Evolutionary conservation across 2,888 invertebrate genomes (phyloP).

Genomic region (Caenorhabditis japonica): DNA sequence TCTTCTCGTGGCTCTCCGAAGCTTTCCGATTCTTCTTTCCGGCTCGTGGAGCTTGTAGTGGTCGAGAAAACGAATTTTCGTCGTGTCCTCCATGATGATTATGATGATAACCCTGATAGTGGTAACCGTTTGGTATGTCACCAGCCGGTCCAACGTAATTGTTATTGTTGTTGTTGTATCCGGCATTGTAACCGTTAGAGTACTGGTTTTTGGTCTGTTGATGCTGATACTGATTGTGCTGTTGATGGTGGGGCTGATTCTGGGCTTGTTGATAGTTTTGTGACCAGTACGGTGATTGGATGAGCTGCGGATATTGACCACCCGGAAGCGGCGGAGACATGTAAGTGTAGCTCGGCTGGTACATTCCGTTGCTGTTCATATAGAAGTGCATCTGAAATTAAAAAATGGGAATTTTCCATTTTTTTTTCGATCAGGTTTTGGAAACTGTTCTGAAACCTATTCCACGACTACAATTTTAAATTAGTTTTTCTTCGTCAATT

Average conservation of each 20-base stretch:
- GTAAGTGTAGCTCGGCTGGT: neutral
- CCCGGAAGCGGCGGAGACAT: neutral
- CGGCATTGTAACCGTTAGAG: constrained; percentile 1
- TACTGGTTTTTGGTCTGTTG: too few species aligned
- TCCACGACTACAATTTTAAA: too few species aligned
- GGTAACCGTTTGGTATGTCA: neutral
- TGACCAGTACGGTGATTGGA: constrained; percentile 4
- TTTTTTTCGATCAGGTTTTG: neutral
- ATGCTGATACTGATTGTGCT: neutral
- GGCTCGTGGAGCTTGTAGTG: constrained; percentile 6
- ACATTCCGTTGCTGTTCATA: constrained; percentile 9
- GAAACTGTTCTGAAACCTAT: neutral
- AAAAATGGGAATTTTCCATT: neutral
- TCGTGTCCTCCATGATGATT: neutral
- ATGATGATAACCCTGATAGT: neutral
- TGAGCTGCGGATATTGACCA: neutral
- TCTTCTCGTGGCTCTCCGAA: constrained; percentile 20
- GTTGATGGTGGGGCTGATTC: neutral
- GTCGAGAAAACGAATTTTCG: constrained; percentile 1
- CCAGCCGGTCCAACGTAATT: constrained; percentile 4
- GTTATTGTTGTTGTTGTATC: neutral
- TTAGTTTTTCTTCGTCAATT: too few species aligned
- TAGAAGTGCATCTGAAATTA: constrained; percentile 1
- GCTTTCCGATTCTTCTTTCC: constrained; percentile 11
- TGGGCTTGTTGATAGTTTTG: neutral